Conservation (phyloP, 2,797 vertebrate genomes). For the Heterohyrax brucei region DNA sequence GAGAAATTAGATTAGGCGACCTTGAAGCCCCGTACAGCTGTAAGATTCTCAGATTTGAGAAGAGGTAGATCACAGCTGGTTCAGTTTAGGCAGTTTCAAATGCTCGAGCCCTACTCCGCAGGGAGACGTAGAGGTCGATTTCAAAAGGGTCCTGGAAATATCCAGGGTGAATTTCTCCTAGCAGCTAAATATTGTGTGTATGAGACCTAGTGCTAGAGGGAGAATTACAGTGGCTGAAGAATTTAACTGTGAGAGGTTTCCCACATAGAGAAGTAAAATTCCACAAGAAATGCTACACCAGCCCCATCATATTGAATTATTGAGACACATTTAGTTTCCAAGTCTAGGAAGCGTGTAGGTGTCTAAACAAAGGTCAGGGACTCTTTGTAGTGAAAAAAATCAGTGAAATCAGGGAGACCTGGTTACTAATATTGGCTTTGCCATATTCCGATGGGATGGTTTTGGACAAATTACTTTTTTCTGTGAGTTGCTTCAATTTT, state of each 20-base stretch:
- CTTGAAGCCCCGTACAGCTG: neutral
- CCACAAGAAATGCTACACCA: neutral
- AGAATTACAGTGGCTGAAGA: neutral
- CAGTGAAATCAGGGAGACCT: neutral
- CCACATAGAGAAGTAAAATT: neutral
- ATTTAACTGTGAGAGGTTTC: neutral
- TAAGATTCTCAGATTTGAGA: neutral
- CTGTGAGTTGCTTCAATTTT: slow-evolving; percentile 6
- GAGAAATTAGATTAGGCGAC: neutral
- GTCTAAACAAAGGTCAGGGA: slow-evolving; percentile 14
- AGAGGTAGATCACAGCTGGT: neutral
- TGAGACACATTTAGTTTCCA: neutral
- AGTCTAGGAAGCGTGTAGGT: neutral
- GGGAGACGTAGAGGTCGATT: neutral
- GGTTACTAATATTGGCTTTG: neutral
- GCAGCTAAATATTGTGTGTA: neutral
- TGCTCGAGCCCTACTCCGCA: neutral
- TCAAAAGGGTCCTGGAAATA: neutral
- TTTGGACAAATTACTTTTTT: slow-evolving; percentile 27
- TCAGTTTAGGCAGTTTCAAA: neutral
- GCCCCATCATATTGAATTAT: neutral
- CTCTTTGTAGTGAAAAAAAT: neutral
- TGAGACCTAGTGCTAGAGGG: neutral
- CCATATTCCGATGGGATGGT: neutral
- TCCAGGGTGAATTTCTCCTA: neutral